Conservation (phyloP, 2,888 invertebrate species). For the Ectemnius cavifrons region DNA sequence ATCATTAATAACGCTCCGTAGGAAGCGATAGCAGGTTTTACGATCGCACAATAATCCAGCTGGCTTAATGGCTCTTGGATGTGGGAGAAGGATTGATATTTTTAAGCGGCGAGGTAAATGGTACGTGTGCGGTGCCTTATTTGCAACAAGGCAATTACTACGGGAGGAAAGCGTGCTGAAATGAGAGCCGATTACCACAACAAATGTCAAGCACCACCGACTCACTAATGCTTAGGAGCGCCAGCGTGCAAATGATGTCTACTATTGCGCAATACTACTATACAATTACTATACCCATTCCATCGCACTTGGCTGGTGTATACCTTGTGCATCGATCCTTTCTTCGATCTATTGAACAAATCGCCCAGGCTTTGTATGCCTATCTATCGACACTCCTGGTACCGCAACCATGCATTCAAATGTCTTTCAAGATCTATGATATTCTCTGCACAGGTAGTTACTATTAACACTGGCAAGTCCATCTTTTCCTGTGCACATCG, state of each 20-base stretch:
- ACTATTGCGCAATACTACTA: constrained; percentile 18
- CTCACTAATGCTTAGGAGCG: constrained; percentile 36
- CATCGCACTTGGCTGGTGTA: constrained; percentile 17
- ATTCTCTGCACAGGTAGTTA: no score
- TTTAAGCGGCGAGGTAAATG: constrained; percentile 5
- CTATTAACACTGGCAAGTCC: no score
- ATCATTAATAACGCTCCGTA: no score
- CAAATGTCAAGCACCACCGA: constrained; percentile 42
- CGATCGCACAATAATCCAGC: no score
- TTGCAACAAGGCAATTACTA: constrained; percentile 47
- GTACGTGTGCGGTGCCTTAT: constrained; percentile 29
- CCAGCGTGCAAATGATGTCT: constrained; percentile 20
- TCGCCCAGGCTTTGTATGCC: constrained; percentile 11
- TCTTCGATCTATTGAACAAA: not conserved
- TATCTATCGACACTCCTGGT: not conserved
- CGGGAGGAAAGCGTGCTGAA: constrained; percentile 49
- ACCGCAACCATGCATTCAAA: no score
- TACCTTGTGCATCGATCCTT: not conserved
- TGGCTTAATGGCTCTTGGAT: constrained; percentile 12
- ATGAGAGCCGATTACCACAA: constrained; percentile 43
- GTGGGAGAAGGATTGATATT: constrained; percentile 28
- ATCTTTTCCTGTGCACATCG: no score
- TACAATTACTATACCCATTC: not conserved
- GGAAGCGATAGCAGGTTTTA: no score
- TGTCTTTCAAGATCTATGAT: no score